Evolutionary conservation across 2,888 invertebrate species (phyloP).

Genomic region (Axea sp.): DNA sequence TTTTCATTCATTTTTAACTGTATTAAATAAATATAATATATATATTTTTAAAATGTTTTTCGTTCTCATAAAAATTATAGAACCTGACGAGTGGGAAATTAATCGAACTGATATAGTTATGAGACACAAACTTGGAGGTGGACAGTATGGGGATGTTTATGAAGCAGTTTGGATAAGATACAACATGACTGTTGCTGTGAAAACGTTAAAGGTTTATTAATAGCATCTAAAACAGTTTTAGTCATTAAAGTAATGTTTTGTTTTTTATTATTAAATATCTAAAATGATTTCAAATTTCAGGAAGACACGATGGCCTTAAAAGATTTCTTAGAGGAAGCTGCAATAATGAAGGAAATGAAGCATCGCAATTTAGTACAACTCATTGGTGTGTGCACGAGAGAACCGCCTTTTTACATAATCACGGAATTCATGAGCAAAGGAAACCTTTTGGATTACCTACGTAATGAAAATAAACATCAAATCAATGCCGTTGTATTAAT

Average conservation of each 20-base stretch:
- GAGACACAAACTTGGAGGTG: conserved; percentile 98
- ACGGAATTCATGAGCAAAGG: conserved; percentile 99
- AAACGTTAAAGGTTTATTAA: conserved; percentile 97
- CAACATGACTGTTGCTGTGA: conserved; percentile 98
- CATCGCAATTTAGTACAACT: conserved; percentile 99
- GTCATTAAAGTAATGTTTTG: too few relatives aligned
- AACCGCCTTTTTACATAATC: conserved; percentile 99
- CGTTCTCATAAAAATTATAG: too few relatives aligned
- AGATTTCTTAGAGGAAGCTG: conserved; percentile 99
- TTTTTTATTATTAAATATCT: too few relatives aligned
- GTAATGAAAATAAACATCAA: conserved; percentile 91
- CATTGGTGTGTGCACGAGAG: conserved; percentile 98
- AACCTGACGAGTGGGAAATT: conserved; percentile 98
- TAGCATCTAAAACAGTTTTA: too few relatives aligned
- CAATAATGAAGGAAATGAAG: conserved; percentile 99
- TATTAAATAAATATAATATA: background rate
- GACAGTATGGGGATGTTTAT: conserved; percentile 96
- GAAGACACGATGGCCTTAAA: conserved; percentile 99
- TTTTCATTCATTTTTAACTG: too few relatives aligned
- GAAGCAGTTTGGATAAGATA: conserved; percentile 97
- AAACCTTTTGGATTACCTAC: conserved; percentile 96
- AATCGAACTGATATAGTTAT: conserved; percentile 98
- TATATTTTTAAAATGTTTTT: too few relatives aligned
- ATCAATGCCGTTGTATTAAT: conserved; percentile 97
- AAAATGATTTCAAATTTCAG: too few relatives aligned